Evolutionary conservation across 2,113 vertebrate genomes (phyloP).

Genomic region (Myrmophylax atrothorax): DNA sequence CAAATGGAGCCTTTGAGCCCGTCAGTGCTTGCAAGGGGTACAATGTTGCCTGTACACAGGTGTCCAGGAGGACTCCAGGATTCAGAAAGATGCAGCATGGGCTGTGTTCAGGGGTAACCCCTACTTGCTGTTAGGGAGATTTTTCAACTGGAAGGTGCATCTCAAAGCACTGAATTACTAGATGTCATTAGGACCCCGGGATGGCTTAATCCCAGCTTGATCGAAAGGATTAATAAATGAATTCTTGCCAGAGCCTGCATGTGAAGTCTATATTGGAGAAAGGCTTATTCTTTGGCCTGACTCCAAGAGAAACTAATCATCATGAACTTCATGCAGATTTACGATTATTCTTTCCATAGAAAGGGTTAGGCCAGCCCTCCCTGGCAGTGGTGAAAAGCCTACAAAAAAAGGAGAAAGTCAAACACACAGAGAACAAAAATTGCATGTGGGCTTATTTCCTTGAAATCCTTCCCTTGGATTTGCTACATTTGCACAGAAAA

Average conservation of each 20-base stretch:
- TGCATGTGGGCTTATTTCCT: neutral
- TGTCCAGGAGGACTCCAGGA: neutral
- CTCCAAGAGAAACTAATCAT: slow-evolving; percentile 79
- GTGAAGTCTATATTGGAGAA: slow-evolving; percentile 72
- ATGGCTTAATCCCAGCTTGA: slow-evolving; percentile 67
- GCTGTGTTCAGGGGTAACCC: neutral
- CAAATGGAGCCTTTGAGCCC: neutral
- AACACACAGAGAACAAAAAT: neutral
- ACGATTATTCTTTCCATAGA: slow-evolving; percentile 64
- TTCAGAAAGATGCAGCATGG: neutral
- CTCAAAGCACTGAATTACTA: neutral
- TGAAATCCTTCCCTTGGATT: neutral
- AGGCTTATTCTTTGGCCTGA: slow-evolving; percentile 70
- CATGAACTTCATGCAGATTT: slow-evolving; percentile 78
- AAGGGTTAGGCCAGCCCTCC: slow-evolving; percentile 46
- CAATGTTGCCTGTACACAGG: neutral
- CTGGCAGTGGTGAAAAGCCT: slow-evolving; percentile 41
- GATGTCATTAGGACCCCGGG: neutral
- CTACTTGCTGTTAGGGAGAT: neutral
- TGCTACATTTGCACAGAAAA: neutral
- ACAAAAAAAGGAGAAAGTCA: neutral
- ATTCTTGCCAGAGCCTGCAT: slow-evolving; percentile 74
- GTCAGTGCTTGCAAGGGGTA: neutral
- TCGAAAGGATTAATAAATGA: slow-evolving; percentile 76
- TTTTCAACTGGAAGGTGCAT: neutral